Evolutionary conservation across 2,113 vertebrate genomes (phyloP), one percentile per base, ranked within the genome.

Genomic region (Scartelaos histophorus): DNA sequence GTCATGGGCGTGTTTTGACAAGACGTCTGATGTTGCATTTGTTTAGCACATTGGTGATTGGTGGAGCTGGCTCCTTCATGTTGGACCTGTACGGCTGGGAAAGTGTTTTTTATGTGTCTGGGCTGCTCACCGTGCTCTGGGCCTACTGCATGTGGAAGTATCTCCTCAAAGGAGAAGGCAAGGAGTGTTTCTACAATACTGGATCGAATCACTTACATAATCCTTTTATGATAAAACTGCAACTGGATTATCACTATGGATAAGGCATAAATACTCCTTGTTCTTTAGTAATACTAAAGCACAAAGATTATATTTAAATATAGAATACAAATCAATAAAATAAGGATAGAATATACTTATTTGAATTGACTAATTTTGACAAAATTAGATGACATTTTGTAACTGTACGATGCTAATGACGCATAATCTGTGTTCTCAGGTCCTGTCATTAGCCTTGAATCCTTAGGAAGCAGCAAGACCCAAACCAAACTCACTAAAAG

Each of bases 71-170:
- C 35, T 99, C 97, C 17, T 90, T 98, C 65, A 95, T 99, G 85
- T 88, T 98, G 85, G 97, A 99, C 6, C 84, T 94, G 83, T 96
- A 94, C 0, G 95, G 96, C 80, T 99, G 97, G 98, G 95, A 97
- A 74, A 96, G 95, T 0, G 95, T 99, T 71, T 98, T 99, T 90
- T 98, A 97, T 54, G 91, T 95, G 80, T 94, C 96, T 0, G 98
- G 97, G 0, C 83, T 96, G 17, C 94, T 98, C 58, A 95, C 96
- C 0, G 80, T 98, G 73, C 87, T 96, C 29, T 99, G 98, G 97
- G 95, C 93, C 25, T 96, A 95, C 81, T 97, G 93, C 67, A 94
- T 98, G 94, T 95, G 94, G 95, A 97, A 94, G 76, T 97, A 93
- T 80, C 92, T 99, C 67, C 94, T 99, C 66, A 93, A 86, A 56